Base-by-base conservation (phyloP, 2,888 invertebrate genomes). In the Lordiphosa andalusiaca region DNA sequence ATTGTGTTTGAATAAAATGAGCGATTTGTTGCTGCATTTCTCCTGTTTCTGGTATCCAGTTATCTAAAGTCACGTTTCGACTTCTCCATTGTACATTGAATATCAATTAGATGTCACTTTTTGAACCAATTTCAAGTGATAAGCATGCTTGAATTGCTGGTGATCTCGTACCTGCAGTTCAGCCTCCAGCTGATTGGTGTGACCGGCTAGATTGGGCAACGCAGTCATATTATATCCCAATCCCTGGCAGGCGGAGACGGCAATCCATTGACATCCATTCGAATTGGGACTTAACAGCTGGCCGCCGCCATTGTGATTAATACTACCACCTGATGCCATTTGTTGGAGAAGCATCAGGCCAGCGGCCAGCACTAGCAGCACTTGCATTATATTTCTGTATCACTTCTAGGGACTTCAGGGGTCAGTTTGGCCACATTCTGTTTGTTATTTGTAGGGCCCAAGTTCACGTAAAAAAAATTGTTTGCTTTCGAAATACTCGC, bases 131-230 rank as follows among this genome's bases (percentile, higher is more conserved):
- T 6, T 6, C 3, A 9, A 9, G 30, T 23, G 59, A 61, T 42
- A 42, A 38, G 52, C 42, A 42, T 42, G 52, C 51, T 42, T 52
- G 25, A 12, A 39, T 33, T 6, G 30, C 12, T 16, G 12, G 12
- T 6, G 7, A n/a, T 33, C 7, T 71, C 91, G 93, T 91, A 96
- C 95, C 92, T 93, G 93, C 85, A 93, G 91, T 84, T 94, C 94
- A 52, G 96, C 96, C 86, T 95, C 94, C 78, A 93, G 92, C 90
- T 96, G 96, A 86, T 93, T 93, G 64, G 91, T 91, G 88, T 96
- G 95, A 1, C 95, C 95, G 89, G 96, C 92, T 64, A 95, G 92
- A 90, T 96, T 96, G 49, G 96, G 96, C 94, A 96, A 94, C 25
- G 89, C 92, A 23, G 96, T 96, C 90, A 94, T 93, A 90, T 96